Conservation (phyloP, 2,113 vertebrate genomes). For the Puffinus mauretanicus region DNA sequence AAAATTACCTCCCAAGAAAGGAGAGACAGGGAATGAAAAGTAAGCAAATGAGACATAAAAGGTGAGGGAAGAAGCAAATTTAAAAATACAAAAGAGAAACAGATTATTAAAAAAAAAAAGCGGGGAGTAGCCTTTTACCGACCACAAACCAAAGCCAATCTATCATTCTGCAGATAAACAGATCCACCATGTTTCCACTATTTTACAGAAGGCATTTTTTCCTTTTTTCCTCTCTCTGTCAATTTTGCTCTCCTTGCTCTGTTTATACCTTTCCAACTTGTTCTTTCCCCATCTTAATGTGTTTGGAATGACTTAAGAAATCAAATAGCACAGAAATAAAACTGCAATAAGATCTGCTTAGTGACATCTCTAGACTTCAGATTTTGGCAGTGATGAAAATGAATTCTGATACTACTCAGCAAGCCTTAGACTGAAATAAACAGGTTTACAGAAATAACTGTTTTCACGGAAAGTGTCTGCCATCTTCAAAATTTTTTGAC, state of each 20-base stretch:
- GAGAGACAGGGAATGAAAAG: background rate
- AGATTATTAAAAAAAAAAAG: background rate
- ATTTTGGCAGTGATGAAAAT: conserved; percentile 15
- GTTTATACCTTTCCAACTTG: background rate
- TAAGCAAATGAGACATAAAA: background rate
- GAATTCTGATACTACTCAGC: conserved; percentile 5
- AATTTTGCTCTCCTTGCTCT: background rate
- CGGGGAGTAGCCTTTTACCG: background rate
- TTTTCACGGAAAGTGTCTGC: background rate
- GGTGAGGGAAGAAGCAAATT: background rate
- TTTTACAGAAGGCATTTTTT: background rate
- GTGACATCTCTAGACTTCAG: background rate
- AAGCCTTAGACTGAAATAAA: background rate
- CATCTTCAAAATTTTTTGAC: background rate
- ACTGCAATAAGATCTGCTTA: background rate
- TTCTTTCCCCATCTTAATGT: background rate
- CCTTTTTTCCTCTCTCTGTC: background rate
- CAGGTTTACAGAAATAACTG: background rate
- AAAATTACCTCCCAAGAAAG: background rate
- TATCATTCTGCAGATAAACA: background rate
- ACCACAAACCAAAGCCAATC: background rate
- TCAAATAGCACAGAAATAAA: conserved; percentile 5
- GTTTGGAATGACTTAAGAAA: conserved; percentile 12
- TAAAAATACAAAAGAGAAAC: background rate
- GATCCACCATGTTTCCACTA: background rate